A percentile compares a stretch with the other conserved stretches of the same genome.
Conservation (phyloP, 2,888 invertebrate genomes). For the Trichopoda pennipes region DNA sequence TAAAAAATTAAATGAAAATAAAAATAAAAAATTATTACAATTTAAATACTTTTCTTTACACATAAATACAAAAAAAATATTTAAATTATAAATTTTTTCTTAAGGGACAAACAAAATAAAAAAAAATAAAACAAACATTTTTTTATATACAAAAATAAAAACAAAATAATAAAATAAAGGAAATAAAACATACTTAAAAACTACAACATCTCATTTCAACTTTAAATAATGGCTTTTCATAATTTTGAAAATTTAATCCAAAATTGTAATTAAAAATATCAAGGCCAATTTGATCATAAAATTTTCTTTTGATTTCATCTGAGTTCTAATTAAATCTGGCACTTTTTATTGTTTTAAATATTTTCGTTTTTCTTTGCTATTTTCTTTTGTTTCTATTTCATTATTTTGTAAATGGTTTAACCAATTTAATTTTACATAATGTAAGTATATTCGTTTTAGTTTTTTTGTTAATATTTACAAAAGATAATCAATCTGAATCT, state of each 20-base stretch:
- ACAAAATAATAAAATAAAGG: conserved; percentile 45
- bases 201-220: conserved; percentile 58
- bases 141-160: conserved; percentile 65
- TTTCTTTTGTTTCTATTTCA: conserved; percentile 21
- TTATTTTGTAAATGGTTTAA: conserved; percentile 51
- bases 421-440: conserved; percentile 46
- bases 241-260: conserved; percentile 41
- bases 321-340: conserved; percentile 64
- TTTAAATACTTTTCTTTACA: conserved; percentile 50
- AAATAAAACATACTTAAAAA: conserved; percentile 55
- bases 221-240: conserved; percentile 67
- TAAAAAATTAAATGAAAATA: conserved; percentile 70
- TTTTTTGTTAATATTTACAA: conserved; percentile 67
- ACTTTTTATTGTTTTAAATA: conserved; percentile 53
- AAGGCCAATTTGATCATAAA: conserved; percentile 60
- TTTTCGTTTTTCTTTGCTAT: conserved; percentile 12
- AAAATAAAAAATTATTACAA: conserved; percentile 50
- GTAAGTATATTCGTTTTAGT: conserved; percentile 27
- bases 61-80: conserved; percentile 38
- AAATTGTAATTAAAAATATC: conserved; percentile 35
- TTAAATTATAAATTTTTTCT: conserved; percentile 62
- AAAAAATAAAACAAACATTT: conserved; percentile 21
- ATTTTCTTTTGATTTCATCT: conserved; percentile 31
- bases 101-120: conserved; percentile 24
- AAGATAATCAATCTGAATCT: conserved; percentile 51